A percentile compares a stretch with the other conserved stretches of the same genome.
These are phyloP conservation scores for Pyxicephalus adspersus DNA, from an alignment of 2,113 vertebrate species.

Conservation along the genomic window DNA sequence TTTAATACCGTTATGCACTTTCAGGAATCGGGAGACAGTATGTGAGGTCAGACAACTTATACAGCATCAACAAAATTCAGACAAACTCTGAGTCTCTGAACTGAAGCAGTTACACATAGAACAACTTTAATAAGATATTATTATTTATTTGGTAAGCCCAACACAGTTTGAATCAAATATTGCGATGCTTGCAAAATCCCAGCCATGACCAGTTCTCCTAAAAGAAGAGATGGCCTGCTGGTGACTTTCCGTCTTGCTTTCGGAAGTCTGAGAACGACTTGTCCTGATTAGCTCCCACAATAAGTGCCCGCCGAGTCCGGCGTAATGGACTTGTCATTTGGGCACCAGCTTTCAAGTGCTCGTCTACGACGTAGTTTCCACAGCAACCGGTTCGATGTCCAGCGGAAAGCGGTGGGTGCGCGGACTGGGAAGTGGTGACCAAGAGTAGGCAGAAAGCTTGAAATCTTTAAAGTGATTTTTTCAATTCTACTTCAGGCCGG, in stretches of 20 bases:
- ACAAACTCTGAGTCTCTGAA: no score
- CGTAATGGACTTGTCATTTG: background rate
- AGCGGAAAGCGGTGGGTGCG: no score
- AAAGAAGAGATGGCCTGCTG: background rate
- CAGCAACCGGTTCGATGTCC: conserved; percentile 1
- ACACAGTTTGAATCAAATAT: no score
- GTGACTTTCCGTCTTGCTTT: background rate
- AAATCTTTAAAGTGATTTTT: conserved; percentile 26
- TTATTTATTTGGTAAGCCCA: no score
- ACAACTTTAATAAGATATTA: no score
- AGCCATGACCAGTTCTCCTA: no score
- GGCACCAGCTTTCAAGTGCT: background rate
- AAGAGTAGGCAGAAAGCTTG: background rate
- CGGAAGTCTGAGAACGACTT: background rate
- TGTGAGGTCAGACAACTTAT: no score
- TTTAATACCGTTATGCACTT: no score
- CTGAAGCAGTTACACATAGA: no score
- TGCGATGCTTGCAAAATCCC: no score
- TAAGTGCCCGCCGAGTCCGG: background rate
- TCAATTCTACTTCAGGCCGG: conserved; percentile 16
- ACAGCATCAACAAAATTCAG: no score
- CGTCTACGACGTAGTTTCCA: background rate
- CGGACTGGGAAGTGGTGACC: background rate
- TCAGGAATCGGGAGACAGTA: no score
- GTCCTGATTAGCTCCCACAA: background rate